Conservation (phyloP, 2,113 vertebrate species). For the Callipepla squamata region DNA sequence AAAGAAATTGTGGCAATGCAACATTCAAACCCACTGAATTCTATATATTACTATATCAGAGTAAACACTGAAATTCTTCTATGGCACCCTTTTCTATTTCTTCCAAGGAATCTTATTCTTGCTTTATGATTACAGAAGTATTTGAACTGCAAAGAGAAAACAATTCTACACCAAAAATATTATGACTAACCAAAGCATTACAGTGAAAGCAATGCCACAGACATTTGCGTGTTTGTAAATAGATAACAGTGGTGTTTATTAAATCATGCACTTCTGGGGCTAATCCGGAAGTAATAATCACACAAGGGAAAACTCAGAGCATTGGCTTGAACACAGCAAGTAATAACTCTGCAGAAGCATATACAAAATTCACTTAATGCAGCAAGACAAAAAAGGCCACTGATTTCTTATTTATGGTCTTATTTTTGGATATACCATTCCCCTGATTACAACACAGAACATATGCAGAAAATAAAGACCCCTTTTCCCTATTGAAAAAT, state of each 20-base stretch:
- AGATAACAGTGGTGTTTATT: conserved; percentile 72
- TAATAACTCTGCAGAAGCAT: conserved; percentile 83
- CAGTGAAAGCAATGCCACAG: not conserved
- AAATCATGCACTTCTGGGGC: conserved; percentile 71
- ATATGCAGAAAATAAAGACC: conserved; percentile 67
- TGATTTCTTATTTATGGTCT: conserved; percentile 85
- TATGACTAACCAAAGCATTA: not conserved
- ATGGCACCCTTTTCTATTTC: not conserved
- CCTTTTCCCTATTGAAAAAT: conserved; percentile 35
- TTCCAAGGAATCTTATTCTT: not conserved
- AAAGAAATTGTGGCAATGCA: not conserved
- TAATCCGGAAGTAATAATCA: conserved; percentile 82
- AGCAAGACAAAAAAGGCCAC: conserved; percentile 78
- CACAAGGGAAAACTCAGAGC: conserved; percentile 75
- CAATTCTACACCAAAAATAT: not conserved
- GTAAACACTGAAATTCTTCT: not conserved
- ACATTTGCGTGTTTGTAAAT: conserved; percentile 21
- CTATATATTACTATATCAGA: not conserved
- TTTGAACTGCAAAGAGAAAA: no score
- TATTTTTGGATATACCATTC: conserved; percentile 78
- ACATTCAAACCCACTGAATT: not conserved
- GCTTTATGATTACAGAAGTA: not conserved
- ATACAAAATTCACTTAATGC: conserved; percentile 79
- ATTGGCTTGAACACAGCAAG: conserved; percentile 82
- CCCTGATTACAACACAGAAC: conserved; percentile 64